Base-by-base conservation (phyloP, 2,113 vertebrate species). In the Brachionichthys hirsutus region DNA sequence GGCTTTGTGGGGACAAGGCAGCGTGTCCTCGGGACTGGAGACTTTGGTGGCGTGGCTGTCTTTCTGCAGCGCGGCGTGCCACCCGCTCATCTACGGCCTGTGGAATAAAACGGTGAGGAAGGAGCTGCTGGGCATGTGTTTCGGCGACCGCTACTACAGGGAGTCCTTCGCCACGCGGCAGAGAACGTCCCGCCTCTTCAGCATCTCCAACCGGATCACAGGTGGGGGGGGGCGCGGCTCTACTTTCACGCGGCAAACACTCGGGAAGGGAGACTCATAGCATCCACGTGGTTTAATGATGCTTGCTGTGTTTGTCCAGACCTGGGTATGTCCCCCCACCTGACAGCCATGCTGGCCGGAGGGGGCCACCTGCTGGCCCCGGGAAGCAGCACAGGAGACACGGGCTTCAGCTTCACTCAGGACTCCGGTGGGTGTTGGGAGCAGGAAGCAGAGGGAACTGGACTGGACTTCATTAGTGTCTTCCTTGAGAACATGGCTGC, bases 91-190 rank as follows among this genome's bases (percentile, higher is more conserved):
- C 88, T 99, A 99, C 0, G 98, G 96, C 7, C 85, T 99, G 52
- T 99, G 98, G 98, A 99, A 99, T 82, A 99, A 99, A 90, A 99
- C 96, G 0, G 97, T 99, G 14, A 94, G 96, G 67, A 99, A 95
- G 81, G 97, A 99, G 20, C 92, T 99, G 1, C 88, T 99, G 67
- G 94, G 95, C 40, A 95, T 98, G 94, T 99, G 97, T 85, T 98
- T 95, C 2, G 96, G 95, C 17, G 95, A 96, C 70, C 92, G 95
- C 9, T 97, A 98, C 70, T 97, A 96, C 71, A 89, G 95, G 9
- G 97, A 97, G 77, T 92, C 97, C 0, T 98, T 98, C 9, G 94
- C 94, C 18, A 95, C 93, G 9, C 90, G 94, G 0, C 95, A 95
- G 4, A 90, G 96, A 62, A 95, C 93, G 0, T 94, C 95, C 0